phyloP scores from a whole-genome alignment of 2,113 vertebrate species.

The Hypomesus transpacificus region DNA sequence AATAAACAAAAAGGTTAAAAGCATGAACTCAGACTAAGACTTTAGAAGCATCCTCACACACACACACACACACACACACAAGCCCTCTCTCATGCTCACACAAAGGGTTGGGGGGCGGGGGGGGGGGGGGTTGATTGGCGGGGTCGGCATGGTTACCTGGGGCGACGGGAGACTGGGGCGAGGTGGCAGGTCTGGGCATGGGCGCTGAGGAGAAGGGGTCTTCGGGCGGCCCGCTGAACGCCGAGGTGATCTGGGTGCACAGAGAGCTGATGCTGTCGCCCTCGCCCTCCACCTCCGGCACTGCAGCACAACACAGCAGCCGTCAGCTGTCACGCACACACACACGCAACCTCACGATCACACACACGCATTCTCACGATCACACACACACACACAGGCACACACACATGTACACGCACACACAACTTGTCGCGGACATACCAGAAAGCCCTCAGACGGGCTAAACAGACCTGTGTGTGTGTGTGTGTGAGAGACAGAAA shows the following conservation, averaged over 20 bases:
- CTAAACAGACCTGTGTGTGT: not conserved
- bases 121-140: not conserved
- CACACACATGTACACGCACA: too few relatives aligned
- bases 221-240: conserved; percentile 88
- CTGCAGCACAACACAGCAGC: conserved; percentile 55
- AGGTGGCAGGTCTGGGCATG: conserved; percentile 79
- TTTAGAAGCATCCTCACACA: not conserved
- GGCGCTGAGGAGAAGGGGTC: conserved; percentile 94
- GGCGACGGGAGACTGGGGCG: conserved; percentile 87
- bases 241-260: conserved; percentile 93
- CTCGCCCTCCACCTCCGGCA: conserved; percentile 91
- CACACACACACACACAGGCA: too few relatives aligned
- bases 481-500: too few relatives aligned
- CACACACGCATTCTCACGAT: too few relatives aligned
- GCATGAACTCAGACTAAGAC: not conserved
- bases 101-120: too few relatives aligned
- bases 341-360: too few relatives aligned
- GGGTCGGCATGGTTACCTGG: conserved; percentile 64
- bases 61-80: not conserved
- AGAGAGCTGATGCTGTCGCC: conserved; percentile 94
- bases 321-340: not conserved
- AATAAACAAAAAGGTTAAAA: too few relatives aligned
- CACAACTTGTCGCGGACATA: too few relatives aligned
- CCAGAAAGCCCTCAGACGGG: too few relatives aligned
- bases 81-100: too few relatives aligned